Percentiles rank a stretch among this genome's conserved stretches.
These are phyloP conservation scores for Mus minutoides DNA, from an alignment of 2,797 vertebrate genomes.

Conservation along the genomic window DNA sequence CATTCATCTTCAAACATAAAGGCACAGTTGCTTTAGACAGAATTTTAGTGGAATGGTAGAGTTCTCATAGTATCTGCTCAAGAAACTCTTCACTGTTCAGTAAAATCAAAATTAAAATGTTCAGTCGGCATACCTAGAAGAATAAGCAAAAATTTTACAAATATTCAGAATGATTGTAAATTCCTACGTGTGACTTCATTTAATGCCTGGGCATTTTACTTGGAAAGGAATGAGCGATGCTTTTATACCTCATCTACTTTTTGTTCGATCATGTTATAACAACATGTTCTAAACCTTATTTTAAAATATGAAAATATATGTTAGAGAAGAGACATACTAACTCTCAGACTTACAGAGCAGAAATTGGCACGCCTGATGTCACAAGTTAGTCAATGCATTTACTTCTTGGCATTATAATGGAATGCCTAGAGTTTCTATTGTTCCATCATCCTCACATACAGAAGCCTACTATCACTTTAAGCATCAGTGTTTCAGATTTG, in stretches of 20 bases:
- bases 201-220: not conserved
- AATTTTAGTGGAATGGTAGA: not conserved
- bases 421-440: not conserved
- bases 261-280: not conserved
- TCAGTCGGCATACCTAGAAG: not conserved
- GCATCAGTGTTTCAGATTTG: not conserved
- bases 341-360: not conserved
- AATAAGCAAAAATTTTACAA: not conserved
- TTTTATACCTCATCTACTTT: not conserved
- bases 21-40: not conserved
- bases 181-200: not conserved
- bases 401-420: not conserved
- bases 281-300: not conserved
- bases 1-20: slow-evolving; percentile 5
- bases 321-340: not conserved
- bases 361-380: not conserved
- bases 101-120: not conserved
- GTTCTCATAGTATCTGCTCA: not conserved
- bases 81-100: not conserved
- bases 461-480: not conserved
- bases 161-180: not conserved
- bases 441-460: not conserved
- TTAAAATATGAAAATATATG: not conserved
- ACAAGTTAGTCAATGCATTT: not conserved
- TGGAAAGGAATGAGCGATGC: not conserved